These are phyloP conservation scores for Maccullochella peelii DNA, from an alignment of 2,113 vertebrate species.

Conservation along the genomic window DNA sequence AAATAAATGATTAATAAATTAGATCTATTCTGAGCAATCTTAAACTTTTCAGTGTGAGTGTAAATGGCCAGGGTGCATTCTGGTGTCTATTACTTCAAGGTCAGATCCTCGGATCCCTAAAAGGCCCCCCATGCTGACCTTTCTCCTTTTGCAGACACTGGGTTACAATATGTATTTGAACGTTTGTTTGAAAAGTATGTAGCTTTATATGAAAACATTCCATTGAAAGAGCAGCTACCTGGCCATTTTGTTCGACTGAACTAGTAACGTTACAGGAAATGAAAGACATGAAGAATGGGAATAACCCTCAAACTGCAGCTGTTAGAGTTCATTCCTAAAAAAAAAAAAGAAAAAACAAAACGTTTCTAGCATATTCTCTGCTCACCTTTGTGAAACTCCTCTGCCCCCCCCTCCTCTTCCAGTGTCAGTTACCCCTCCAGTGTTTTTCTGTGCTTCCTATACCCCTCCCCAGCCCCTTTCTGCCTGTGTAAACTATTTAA, in stretches of 20 bases:
- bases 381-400: constrained; percentile 90
- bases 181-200: constrained; percentile 72
- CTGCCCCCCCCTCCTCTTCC: constrained; percentile 64
- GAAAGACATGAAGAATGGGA: constrained; percentile 71
- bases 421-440: constrained; percentile 88
- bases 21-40: constrained; percentile 39
- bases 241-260: constrained; percentile 48
- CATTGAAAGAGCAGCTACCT: constrained; percentile 70
- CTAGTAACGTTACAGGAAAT: constrained; percentile 78
- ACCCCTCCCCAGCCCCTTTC: constrained; percentile 44
- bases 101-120: not conserved
- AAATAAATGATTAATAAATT: constrained; percentile 45
- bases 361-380: constrained; percentile 90
- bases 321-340: constrained; percentile 79
- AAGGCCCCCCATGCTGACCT: not conserved
- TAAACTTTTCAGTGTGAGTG: constrained; percentile 39
- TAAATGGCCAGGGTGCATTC: constrained; percentile 33
- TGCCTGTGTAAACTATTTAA: constrained; percentile 94
- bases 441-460: constrained; percentile 83
- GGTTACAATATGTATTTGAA: constrained; percentile 21
- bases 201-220: constrained; percentile 73
- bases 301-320: constrained; percentile 82
- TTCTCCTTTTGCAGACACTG: constrained; percentile 17
- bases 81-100: not conserved
- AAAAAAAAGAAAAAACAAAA: constrained; percentile 72